Conservation (phyloP, 2,797 vertebrate species). For the Acipenser transmontanus region DNA sequence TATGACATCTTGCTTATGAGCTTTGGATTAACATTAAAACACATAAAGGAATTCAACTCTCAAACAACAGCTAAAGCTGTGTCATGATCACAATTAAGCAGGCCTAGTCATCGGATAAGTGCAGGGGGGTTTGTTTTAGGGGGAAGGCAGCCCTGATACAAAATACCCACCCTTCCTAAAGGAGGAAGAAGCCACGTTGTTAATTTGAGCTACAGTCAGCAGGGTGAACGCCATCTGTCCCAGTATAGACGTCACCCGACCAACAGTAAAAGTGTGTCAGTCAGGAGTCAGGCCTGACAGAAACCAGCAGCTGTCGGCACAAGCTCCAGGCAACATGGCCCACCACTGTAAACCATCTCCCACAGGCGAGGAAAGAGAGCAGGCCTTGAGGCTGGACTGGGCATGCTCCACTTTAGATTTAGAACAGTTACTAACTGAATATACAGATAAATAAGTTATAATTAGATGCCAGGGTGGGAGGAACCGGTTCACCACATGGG, state of each 20-base stretch:
- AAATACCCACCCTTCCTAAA: neutral
- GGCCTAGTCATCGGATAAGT: neutral
- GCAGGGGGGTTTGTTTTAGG: neutral
- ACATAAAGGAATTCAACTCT: too few relatives aligned
- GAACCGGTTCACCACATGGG: slow-evolving; percentile 30
- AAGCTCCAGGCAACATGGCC: slow-evolving; percentile 26
- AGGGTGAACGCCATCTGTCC: slow-evolving; percentile 38
- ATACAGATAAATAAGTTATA: slow-evolving; percentile 67
- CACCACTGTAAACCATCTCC: slow-evolving; percentile 42
- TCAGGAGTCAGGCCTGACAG: slow-evolving; percentile 45
- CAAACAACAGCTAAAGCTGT: neutral
- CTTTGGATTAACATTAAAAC: too few relatives aligned
- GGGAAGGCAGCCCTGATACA: neutral
- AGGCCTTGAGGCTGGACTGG: slow-evolving; percentile 28
- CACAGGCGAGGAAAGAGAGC: slow-evolving; percentile 29
- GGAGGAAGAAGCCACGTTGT: rapidly evolving
- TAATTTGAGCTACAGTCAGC: slow-evolving; percentile 35
- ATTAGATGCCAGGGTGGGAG: slow-evolving; percentile 38
- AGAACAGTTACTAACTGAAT: slow-evolving; percentile 72
- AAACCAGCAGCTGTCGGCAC: slow-evolving; percentile 61
- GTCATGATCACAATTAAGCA: neutral
- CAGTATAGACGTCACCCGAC: slow-evolving; percentile 39
- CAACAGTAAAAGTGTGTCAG: slow-evolving; percentile 41
- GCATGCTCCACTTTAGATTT: slow-evolving; percentile 64
- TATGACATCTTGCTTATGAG: too few relatives aligned